These are phyloP conservation scores for Drosophila barbarae DNA, from an alignment of 2,888 invertebrate genomes.

Conservation along the genomic window DNA sequence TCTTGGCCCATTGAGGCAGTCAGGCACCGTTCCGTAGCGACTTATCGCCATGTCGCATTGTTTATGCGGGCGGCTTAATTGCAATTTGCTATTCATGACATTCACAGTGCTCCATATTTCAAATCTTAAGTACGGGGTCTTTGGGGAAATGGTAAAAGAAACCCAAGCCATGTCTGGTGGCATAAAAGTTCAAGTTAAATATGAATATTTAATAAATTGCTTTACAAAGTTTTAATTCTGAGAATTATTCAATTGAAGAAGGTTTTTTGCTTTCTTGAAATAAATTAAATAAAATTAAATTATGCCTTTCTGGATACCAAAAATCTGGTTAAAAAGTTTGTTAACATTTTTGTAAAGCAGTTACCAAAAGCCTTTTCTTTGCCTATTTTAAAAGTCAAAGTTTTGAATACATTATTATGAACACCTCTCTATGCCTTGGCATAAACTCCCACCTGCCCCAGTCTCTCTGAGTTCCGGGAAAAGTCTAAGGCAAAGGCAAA, in stretches of 20 bases:
- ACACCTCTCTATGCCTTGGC: not conserved
- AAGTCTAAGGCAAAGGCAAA: too few relatives aligned
- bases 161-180: not conserved
- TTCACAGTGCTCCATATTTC: not conserved
- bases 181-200: conserved; percentile 2
- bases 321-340: too few relatives aligned
- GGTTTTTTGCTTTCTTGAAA: not conserved
- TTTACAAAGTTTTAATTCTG: not conserved
- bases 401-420: conserved; percentile 3
- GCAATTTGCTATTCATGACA: conserved; percentile 31
- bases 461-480: conserved; percentile 3
- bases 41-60: conserved; percentile 16
- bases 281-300: not conserved
- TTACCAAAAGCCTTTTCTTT: too few relatives aligned
- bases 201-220: conserved; percentile 1
- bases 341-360: not conserved
- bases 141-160: not conserved
- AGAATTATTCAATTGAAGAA: not conserved
- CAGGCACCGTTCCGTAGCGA: conserved; percentile 11
- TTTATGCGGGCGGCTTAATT: conserved; percentile 35
- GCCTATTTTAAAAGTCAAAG: not conserved
- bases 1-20: conserved; percentile 51
- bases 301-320: not conserved
- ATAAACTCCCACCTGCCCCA: conserved; percentile 26
- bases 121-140: not conserved